These are phyloP conservation scores for Mustela lutreola DNA, from an alignment of 2,113 vertebrate species.

Conservation along the genomic window DNA sequence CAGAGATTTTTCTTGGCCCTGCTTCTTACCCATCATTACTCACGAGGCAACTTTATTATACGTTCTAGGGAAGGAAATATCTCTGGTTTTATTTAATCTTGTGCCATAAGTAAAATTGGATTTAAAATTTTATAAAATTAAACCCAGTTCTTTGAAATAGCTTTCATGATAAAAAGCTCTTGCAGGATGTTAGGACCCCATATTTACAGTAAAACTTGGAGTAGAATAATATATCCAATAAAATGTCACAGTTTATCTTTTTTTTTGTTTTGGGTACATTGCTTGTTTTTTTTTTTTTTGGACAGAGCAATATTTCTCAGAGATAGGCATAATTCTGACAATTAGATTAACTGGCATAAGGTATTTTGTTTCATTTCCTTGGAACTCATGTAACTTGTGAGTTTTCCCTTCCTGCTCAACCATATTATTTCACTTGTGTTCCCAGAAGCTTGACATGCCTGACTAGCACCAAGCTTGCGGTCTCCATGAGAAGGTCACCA, in stretches of 20 bases:
- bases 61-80: conserved; percentile 58
- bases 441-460: background rate
- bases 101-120: conserved; percentile 71
- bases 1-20: conserved; percentile 35
- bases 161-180: conserved; percentile 49
- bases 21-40: conserved; percentile 11
- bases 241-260: conserved; percentile 4
- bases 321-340: conserved; percentile 38
- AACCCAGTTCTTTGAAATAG: conserved; percentile 59
- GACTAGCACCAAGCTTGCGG: background rate
- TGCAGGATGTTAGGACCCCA: background rate
- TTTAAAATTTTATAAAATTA: conserved; percentile 71
- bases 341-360: conserved; percentile 43
- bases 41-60: conserved; percentile 64
- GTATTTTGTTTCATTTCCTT: conserved; percentile 8
- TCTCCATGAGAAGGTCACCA: background rate
- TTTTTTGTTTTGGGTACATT: background rate
- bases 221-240: conserved; percentile 20
- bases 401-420: background rate
- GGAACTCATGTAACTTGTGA: background rate
- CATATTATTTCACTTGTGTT: background rate
- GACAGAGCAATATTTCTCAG: conserved; percentile 13
- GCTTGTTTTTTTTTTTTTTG: background rate
- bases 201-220: conserved; percentile 11
- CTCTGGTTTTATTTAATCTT: conserved; percentile 75